Conservation (phyloP, 2,888 invertebrate species). For the Brachylomia viminalis region DNA sequence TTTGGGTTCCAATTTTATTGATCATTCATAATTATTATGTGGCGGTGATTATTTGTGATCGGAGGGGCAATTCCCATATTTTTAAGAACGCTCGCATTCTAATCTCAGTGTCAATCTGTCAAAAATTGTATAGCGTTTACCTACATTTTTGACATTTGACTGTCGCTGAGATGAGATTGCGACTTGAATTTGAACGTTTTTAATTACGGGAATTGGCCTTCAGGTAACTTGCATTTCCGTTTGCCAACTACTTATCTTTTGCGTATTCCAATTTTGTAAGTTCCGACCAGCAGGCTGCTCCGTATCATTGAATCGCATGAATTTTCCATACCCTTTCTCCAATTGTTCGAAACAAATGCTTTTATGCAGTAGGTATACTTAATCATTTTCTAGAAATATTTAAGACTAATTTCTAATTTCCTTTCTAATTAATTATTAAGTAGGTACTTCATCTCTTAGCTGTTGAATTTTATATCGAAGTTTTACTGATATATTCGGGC, state of each 20-base stretch:
- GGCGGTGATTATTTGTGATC: not conserved
- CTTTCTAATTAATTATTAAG: not conserved
- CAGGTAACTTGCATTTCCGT: not conserved
- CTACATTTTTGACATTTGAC: no score
- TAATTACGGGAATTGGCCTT: no score
- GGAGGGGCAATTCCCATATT: no score
- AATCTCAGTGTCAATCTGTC: no score
- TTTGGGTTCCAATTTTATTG: not conserved
- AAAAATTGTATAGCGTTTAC: no score
- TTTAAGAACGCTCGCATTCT: no score
- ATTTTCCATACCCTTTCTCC: not conserved
- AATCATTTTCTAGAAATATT: not conserved
- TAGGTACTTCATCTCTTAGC: no score
- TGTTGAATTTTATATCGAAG: not conserved
- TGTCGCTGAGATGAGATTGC: no score
- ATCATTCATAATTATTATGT: not conserved
- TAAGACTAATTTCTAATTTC: not conserved
- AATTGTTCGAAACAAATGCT: not conserved
- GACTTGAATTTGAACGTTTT: no score
- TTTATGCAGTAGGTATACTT: not conserved
- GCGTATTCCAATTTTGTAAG: not conserved
- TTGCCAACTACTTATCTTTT: not conserved
- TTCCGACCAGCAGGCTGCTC: not conserved
- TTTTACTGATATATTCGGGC: not conserved
- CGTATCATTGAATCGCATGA: not conserved